Evolutionary conservation across 2,888 invertebrate species (phyloP).

Genomic region (Philereme vetulata): DNA sequence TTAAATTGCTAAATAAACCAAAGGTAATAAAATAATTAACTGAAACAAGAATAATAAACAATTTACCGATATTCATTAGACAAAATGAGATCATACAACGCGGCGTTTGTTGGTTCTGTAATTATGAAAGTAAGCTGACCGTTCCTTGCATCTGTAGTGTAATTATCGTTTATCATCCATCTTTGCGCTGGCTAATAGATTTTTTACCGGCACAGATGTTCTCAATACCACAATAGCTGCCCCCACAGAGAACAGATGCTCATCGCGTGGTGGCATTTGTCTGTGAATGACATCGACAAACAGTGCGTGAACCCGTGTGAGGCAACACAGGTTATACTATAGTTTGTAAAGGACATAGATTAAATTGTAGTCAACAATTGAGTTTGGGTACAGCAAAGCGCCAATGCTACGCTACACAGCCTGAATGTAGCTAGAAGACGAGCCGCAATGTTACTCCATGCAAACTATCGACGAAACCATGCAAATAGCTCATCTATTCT

Average conservation of each 20-base stretch:
- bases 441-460: slow-evolving; percentile 8
- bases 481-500: no score
- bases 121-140: neutral
- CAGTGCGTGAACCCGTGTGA: slow-evolving; percentile 57
- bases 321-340: slow-evolving; percentile 7
- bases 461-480: no score
- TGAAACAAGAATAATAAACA: slow-evolving; percentile 13
- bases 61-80: slow-evolving; percentile 39
- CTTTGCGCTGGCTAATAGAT: slow-evolving; percentile 50
- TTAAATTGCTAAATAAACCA: slow-evolving; percentile 26
- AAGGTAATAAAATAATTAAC: neutral
- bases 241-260: slow-evolving; percentile 67
- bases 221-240: slow-evolving; percentile 67
- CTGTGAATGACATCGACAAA: slow-evolving; percentile 79
- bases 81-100: slow-evolving; percentile 51
- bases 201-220: slow-evolving; percentile 70
- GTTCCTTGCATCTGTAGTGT: slow-evolving; percentile 30
- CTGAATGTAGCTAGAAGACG: slow-evolving; percentile 1
- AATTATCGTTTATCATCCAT: slow-evolving; percentile 58
- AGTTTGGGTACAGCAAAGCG: slow-evolving; percentile 49
- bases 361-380: slow-evolving; percentile 30
- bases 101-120: slow-evolving; percentile 35
- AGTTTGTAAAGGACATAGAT: slow-evolving; percentile 17
- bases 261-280: slow-evolving; percentile 67
- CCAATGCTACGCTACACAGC: slow-evolving; percentile 49